Evolutionary conservation across 2,113 vertebrate genomes (phyloP), one percentile per base, ranked within the genome.

Genomic region (Tupaia tana): DNA sequence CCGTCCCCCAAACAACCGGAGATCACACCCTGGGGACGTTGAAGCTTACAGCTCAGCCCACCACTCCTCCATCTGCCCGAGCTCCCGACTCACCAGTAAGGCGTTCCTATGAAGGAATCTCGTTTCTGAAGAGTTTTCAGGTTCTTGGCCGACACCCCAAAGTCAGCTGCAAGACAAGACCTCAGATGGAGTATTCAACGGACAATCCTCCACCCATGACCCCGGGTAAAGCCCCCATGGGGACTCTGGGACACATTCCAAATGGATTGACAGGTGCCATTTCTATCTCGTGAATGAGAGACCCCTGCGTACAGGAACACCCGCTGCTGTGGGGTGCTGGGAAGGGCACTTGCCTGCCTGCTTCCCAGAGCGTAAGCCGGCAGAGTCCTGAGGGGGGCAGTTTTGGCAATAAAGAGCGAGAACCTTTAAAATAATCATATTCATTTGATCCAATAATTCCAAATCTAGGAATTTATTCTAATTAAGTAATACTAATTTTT

Each of bases 91-190:
- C 97, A 99, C 99, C 99, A 99, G 98, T 99, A 99, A 5, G 99
- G 99, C 1, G 99, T 99, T 63, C 99, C 99, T 31, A 99, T 99
- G 97, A 99, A 99, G 92, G 99, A 99, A 97, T 99, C 99, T 97
- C 99, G 98, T 95, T 99, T 99, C 97, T 99, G 99, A 82, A 99
- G 94, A 20, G 99, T 99, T 98, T 99, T 99, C 95, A 98, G 98
- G 97, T 99, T 99, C 98, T 99, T 99, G 95, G 99, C 99, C 95
- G 99, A 99, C n/a, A 99, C 99, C 0, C 99, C 98, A 5, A 99
- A 99, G 98, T 99, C 99, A 96, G 99, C 99, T 99, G 97, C 77
- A 98, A 98, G 96, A 73, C 96, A 93, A 74, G 94, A 92, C 66
- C 69, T 82, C 95, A 58, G 92, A 80, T 95, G 52, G 69, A 31